Conservation (phyloP, 2,888 invertebrate genomes). For the Tetanocera ferruginea region DNA sequence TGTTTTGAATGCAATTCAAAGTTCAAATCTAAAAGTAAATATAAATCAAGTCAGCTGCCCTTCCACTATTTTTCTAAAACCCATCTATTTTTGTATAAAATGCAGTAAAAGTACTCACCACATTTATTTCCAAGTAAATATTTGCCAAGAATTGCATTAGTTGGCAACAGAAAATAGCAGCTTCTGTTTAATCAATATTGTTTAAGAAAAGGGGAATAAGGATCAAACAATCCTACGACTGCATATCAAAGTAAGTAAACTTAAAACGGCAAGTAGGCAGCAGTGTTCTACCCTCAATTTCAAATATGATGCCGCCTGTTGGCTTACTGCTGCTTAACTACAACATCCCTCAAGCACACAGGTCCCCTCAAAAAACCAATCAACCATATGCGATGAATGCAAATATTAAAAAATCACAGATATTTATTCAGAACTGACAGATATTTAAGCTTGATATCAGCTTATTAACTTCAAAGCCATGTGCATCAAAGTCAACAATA, state of each 20-base stretch:
- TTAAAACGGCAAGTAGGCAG: neutral
- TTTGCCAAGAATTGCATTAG: too few species aligned
- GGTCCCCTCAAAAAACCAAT: neutral
- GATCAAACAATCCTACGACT: neutral
- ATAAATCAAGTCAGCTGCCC: neutral
- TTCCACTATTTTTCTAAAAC: neutral
- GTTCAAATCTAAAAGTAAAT: neutral
- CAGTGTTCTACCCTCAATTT: neutral
- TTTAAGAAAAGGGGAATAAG: neutral
- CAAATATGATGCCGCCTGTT: too few species aligned
- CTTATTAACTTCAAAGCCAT: neutral
- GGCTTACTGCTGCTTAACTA: neutral
- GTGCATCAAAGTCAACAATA: neutral
- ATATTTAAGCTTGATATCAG: neutral
- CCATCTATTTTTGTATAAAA: too few species aligned
- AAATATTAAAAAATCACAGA: neutral
- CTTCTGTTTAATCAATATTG: neutral
- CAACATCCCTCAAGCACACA: neutral
- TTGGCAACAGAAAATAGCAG: too few species aligned
- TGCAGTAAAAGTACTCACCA: too few species aligned
- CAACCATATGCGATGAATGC: conserved; percentile 5
- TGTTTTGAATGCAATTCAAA: too few species aligned
- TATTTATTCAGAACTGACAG: neutral
- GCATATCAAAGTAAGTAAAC: too few species aligned
- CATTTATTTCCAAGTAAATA: too few species aligned